Base-by-base conservation (phyloP, 1,140 invertebrate genomes). In the Trichonephila inaurata region DNA sequence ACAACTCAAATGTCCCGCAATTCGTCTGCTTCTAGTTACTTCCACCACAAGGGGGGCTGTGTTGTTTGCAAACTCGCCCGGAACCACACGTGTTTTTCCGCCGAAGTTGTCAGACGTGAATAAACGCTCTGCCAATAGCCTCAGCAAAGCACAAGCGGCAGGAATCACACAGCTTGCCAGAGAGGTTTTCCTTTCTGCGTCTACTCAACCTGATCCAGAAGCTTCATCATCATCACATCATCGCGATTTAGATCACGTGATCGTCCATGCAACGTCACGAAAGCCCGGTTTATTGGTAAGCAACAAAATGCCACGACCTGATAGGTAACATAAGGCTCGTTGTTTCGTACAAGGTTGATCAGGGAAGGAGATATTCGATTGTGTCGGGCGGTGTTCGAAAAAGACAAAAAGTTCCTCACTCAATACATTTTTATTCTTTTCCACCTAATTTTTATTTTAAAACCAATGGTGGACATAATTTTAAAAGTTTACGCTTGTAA, bases 211-310 rank as follows among this genome's bases (percentile, higher is more conserved):
- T 87, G 85, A 87, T 87, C 85, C 58, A 62, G 61, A 87, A 40
- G 85, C 85, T 64, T 87, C 85, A 87, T 61, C 85, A 87, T 64
- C 85, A 64, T 62, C 58, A 64, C 58, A 64, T 87, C 24, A 51
- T 82, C 81, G 81, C 83, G 24, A 62, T 62, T 58, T 33, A 14
- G 58, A 51, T 86, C 85, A 87, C 85, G 61, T 87, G 85, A 87
- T n/a, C 14, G 28, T 33, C 58, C 60, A 18, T n/a, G 60, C 60
- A 40, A 87, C 85, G 85, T 87, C 85, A 87, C 85, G 60, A 85
- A 64, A 51, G 82, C n/a, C 85, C 85, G 85, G 85, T 85, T 77
- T 87, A 87, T 87, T 62, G 85, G 24, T 62, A 62, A 87, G 60
- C 85, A 87, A 61, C 58, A 33, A 62, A 87, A 58, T 28, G 21